Evolutionary conservation across 2,888 invertebrate species (phyloP), one percentile per base, ranked within the genome.

Genomic region (Chloromyia formosa): DNA sequence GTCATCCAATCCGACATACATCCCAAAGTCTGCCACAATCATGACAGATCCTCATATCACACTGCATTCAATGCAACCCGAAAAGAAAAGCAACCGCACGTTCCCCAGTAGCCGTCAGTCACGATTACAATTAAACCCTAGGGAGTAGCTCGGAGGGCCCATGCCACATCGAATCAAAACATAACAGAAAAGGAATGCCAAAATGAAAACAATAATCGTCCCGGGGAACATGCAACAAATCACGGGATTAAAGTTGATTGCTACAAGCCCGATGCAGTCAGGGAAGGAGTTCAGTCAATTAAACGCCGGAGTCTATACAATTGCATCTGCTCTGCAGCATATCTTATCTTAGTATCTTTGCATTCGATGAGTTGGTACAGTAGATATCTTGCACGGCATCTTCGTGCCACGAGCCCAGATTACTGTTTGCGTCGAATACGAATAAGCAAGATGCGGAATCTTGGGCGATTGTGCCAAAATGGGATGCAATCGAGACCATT

Each of bases 241-340:
- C 66, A 66, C 49, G 27, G 66, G 66, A 20, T 66, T 66, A 66
- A 49, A 66, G 66, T 49, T 49, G 23, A 66, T 66, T 66, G 49
- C 66, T 22, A 49, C 22, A 66, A 66, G 23, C 45, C 22, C 69
- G 3, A 23, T 16, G 27, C 27, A 35, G 27, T 35, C 27, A 35
- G 27, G 27, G 20, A 42, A 71, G 18, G 56, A 56, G 71, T 56
- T 56, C n/a, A 71, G 71, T 71, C 71, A 71, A 71, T 71, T 71
- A 71, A 71, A 56, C 56, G 56, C 10, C 56, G 42, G 56, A 58
- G 23, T 35, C 27, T 2, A 35, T 35, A 35, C 27, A 56, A 56
- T 35, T 71, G 71, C 71, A 71, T 56, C 71, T 53, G 71, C n/a
- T 20, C 66, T 45, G 45, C 56, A 56, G 22, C 16, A 16, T 20